Conservation (phyloP, 2,113 vertebrate genomes). For the Lucifuga dentata region DNA sequence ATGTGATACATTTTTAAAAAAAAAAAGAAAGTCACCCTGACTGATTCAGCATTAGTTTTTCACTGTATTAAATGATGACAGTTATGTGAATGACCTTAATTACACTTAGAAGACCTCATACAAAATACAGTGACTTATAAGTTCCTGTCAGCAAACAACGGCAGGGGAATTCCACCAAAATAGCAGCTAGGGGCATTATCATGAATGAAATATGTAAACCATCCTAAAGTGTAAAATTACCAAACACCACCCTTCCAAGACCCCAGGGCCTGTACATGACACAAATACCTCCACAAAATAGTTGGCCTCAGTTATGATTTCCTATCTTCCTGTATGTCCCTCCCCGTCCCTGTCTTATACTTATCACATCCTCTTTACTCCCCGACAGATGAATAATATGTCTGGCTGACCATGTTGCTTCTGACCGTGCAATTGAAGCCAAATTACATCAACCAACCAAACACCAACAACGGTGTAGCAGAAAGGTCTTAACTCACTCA, state of each 20-base stretch:
- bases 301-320: constrained; percentile 57
- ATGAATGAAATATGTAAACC: constrained; percentile 71
- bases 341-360: constrained; percentile 32
- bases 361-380: constrained; percentile 66
- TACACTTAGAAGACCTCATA: constrained; percentile 4
- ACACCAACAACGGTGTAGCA: background rate
- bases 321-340: constrained; percentile 61
- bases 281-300: constrained; percentile 66
- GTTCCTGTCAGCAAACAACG: constrained; percentile 51
- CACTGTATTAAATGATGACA: constrained; percentile 29
- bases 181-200: constrained; percentile 61
- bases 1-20: too few species aligned
- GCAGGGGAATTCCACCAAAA: constrained; percentile 63
- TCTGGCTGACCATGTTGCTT: constrained; percentile 40
- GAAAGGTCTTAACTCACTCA: constrained; percentile 30
- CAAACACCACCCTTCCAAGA: constrained; percentile 58
- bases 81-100: constrained; percentile 36
- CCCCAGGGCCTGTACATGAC: constrained; percentile 38
- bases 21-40: background rate
- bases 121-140: background rate
- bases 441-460: constrained; percentile 46
- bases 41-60: background rate
- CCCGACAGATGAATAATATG: constrained; percentile 49
- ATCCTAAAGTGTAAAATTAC: constrained; percentile 55
- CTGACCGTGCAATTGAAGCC: constrained; percentile 26